Base-by-base conservation (phyloP, 2,113 vertebrate genomes). In the Anarrhichthys ocellatus region DNA sequence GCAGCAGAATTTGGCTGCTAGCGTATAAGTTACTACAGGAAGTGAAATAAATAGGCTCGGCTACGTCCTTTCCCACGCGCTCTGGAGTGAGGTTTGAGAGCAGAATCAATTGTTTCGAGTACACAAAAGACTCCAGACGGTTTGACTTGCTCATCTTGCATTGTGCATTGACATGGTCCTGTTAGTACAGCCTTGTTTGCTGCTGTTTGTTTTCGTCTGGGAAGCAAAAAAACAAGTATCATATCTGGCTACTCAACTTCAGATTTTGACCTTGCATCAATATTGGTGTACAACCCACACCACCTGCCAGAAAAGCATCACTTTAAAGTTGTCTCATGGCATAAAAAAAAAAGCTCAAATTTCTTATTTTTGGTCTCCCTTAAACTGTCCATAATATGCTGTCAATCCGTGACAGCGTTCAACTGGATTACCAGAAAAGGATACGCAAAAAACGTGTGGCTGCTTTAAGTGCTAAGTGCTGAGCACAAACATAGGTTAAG, bases 1-100 rank as follows among this genome's bases (percentile, higher is more conserved):
- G 50, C 50, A 62, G 67, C 40, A 52, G 34, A 44, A 73, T 76
- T 76, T 64, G 14, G 73, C 61, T 40, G 40, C 65, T 20, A 36
- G 24, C 50, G 32, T 65, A 50, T 22, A 32, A 22, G 42, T 73
- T 20, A 50, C 54, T 40, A 17, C 15, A 42, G 29, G 15, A 87
- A 15, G 42, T 64, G 46, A 34, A 81, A 69, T 50, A 75, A 77
- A 74, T 10, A 34, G 24, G 9, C 50, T 64, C 14, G 3, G n/a
- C 38, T 27, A 6, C 59, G 36, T 32, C n/a, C 40, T 72, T 34
- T 72, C 48, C 27, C 9, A 24, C n/a, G 22, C 22, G 44, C n/a
- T 58, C 48, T 44, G 50, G 56, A 58, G 36, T 76, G 71, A 72
- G 36, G 42, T 73, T 38, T 52, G 8, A 54, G 65, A 56, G 34